Percentiles rank a stretch among this genome's conserved stretches.
phyloP scores from a whole-genome alignment of 2,797 vertebrate species.

The Gastrophryne carolinensis region DNA sequence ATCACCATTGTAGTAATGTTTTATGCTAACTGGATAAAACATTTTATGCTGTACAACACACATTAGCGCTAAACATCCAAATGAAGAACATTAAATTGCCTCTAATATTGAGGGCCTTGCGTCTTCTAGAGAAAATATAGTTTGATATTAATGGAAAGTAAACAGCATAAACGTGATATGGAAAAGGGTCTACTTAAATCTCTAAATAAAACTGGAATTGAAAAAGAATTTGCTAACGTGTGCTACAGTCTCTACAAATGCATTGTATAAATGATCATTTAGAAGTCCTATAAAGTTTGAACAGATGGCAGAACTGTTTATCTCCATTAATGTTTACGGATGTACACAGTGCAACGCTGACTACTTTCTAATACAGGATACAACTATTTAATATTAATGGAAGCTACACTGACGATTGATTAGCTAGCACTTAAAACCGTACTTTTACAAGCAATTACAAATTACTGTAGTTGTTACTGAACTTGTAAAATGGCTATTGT shows the following conservation, averaged over 20 bases:
- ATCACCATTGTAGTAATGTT: too few species aligned
- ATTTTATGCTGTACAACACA: too few species aligned
- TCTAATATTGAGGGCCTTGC: constrained; percentile 32
- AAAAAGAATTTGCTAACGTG: background rate
- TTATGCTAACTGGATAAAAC: too few species aligned
- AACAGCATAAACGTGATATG: constrained; percentile 11
- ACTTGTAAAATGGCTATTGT: background rate
- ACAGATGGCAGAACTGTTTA: constrained; percentile 12
- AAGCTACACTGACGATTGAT: background rate
- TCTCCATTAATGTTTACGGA: constrained; percentile 6
- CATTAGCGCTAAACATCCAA: too few species aligned
- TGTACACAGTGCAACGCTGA: background rate
- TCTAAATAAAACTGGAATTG: constrained; percentile 1
- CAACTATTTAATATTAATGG: constrained; percentile 18
- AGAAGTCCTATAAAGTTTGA: background rate
- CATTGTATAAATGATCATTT: constrained; percentile 10
- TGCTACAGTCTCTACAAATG: background rate
- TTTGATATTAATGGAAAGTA: background rate
- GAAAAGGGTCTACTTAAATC: constrained; percentile 1
- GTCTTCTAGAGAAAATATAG: constrained; percentile 19
- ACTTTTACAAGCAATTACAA: background rate
- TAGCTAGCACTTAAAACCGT: background rate
- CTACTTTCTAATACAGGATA: background rate
- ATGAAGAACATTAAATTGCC: too few species aligned
- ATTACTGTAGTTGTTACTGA: background rate